Evolutionary conservation across 2,797 vertebrate species (phyloP).

Genomic region (Malacoraja senta): DNA sequence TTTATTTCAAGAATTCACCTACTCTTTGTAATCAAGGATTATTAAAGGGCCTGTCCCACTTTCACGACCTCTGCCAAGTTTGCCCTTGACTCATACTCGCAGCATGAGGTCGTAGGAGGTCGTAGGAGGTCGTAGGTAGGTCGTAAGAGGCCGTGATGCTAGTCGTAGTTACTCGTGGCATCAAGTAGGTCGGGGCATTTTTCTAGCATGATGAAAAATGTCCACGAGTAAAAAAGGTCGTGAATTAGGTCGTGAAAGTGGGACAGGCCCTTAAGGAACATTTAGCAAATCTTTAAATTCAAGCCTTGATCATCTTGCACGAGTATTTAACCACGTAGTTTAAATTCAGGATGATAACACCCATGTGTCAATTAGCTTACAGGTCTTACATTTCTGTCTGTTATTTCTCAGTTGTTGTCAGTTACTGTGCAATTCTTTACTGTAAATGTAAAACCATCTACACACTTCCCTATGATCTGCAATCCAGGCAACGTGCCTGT

Average conservation of each 20-base stretch:
- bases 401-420: conserved; percentile 14
- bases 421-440: not conserved
- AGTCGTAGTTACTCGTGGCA: too few species aligned
- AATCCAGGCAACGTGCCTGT: not conserved
- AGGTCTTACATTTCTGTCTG: not conserved
- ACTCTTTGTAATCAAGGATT: not conserved
- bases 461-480: not conserved
- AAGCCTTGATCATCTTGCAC: conserved; percentile 10
- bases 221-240: too few species aligned
- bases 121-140: too few species aligned
- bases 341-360: not conserved
- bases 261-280: too few species aligned
- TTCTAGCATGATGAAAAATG: too few species aligned
- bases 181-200: too few species aligned
- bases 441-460: not conserved
- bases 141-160: too few species aligned
- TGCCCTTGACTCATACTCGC: too few species aligned
- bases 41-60: not conserved
- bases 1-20: not conserved
- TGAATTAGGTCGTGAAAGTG: too few species aligned
- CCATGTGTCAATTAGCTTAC: not conserved
- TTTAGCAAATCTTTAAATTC: not conserved
- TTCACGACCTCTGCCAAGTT: too few species aligned
- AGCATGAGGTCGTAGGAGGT: too few species aligned
- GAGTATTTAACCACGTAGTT: conserved; percentile 3